Evolutionary conservation across 2,888 invertebrate species (phyloP).

Genomic region (Desoria tigrina): DNA sequence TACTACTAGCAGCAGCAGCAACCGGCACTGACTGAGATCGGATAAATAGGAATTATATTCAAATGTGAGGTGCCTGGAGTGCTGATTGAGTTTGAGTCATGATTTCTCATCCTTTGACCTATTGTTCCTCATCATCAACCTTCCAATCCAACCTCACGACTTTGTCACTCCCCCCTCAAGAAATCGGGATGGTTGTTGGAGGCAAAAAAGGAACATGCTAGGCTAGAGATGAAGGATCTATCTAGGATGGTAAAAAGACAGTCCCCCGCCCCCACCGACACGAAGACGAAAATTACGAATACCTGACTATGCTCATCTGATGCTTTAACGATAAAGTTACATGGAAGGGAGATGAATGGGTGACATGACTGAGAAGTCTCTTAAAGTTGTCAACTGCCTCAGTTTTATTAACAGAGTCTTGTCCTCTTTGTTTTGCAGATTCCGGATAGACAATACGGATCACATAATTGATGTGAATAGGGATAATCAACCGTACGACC

Average conservation of each 20-base stretch:
- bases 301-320: too few species aligned
- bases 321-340: too few species aligned
- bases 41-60: constrained; percentile 5
- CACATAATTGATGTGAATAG: constrained; percentile 95
- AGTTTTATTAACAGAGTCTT: too few species aligned
- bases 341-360: too few species aligned
- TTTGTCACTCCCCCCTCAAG: constrained; percentile 5
- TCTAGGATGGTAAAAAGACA: too few species aligned
- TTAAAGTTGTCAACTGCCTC: too few species aligned
- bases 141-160: constrained; percentile 1
- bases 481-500: constrained; percentile 88
- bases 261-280: too few species aligned
- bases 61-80: constrained; percentile 8
- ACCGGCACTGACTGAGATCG: not conserved
- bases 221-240: too few species aligned
- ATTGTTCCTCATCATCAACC: constrained; percentile 3
- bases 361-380: too few species aligned
- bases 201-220: too few species aligned
- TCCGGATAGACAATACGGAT: constrained; percentile 95
- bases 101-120: constrained; percentile 5
- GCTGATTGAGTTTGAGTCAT: not conserved
- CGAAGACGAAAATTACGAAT: too few species aligned
- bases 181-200: not conserved
- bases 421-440: constrained; percentile 63
- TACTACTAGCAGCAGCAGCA: too few species aligned